These are phyloP conservation scores for Manacus vitellinus DNA, from an alignment of 2,113 vertebrate genomes.

Conservation along the genomic window DNA sequence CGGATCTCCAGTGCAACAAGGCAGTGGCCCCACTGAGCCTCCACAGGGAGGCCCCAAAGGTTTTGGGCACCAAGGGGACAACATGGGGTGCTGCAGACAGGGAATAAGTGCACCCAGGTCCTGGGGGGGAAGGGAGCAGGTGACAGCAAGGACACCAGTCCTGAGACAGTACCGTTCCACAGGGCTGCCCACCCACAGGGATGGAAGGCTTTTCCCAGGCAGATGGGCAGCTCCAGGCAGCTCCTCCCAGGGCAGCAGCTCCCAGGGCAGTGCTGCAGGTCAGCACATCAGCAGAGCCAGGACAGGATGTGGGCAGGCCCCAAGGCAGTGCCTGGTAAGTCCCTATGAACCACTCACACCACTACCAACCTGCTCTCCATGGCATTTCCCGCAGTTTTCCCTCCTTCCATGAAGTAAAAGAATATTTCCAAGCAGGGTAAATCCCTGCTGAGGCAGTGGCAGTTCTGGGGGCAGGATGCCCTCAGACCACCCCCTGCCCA, in stretches of 20 bases:
- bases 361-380: neutral
- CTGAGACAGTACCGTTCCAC: accelerated
- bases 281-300: neutral
- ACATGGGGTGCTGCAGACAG: neutral
- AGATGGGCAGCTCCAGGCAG: accelerated
- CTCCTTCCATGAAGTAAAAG: neutral
- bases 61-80: neutral
- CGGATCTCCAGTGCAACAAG: neutral
- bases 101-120: neutral
- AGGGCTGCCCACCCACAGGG: neutral
- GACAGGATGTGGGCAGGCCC: neutral
- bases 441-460: neutral
- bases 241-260: too few relatives aligned
- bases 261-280: neutral
- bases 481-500: neutral
- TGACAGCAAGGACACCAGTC: neutral
- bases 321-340: neutral
- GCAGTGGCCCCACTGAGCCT: neutral
- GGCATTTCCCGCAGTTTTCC: neutral
- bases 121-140: neutral
- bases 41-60: neutral
- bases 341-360: neutral
- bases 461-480: neutral
- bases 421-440: neutral
- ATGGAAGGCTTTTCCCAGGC: neutral